These are phyloP conservation scores for Etheostoma nigrum DNA, from an alignment of 2,797 vertebrate species.

Conservation along the genomic window DNA sequence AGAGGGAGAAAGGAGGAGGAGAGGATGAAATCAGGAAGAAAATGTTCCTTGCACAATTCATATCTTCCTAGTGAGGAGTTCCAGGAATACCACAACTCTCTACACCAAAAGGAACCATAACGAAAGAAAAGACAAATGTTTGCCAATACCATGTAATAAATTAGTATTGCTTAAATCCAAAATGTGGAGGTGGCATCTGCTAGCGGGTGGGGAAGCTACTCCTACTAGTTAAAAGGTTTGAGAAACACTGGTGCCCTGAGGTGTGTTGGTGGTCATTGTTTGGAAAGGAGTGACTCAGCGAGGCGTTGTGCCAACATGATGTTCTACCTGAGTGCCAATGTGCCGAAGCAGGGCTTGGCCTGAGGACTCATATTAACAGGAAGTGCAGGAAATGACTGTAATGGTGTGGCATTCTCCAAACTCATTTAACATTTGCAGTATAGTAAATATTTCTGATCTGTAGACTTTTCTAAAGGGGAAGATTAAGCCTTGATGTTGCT, in stretches of 20 bases:
- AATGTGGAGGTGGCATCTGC: constrained; percentile 28
- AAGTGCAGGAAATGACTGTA: constrained; percentile 47
- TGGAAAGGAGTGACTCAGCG: constrained; percentile 46
- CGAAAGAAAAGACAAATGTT: background rate
- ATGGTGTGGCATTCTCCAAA: constrained; percentile 7
- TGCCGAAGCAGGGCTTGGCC: constrained; percentile 35
- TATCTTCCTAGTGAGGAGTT: constrained; percentile 15
- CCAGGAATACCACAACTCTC: background rate
- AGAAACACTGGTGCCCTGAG: constrained; percentile 16
- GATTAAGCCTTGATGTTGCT: background rate
- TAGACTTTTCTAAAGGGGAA: background rate
- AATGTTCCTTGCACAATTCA: constrained; percentile 37
- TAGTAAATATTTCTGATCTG: constrained; percentile 19
- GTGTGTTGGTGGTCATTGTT: constrained; percentile 38
- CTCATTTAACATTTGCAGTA: background rate
- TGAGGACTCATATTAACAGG: constrained; percentile 32
- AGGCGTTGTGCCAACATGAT: constrained; percentile 42
- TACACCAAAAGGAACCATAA: background rate
- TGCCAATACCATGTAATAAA: background rate
- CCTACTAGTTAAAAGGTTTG: constrained; percentile 27
- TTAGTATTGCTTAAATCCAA: background rate
- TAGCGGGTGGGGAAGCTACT: constrained; percentile 17
- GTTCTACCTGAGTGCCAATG: constrained; percentile 7
- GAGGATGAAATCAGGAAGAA: constrained; percentile 36
- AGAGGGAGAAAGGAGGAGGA: constrained; percentile 22